phyloP scores from a whole-genome alignment of 2,113 vertebrate species.

The Dasyprocta punctata region DNA sequence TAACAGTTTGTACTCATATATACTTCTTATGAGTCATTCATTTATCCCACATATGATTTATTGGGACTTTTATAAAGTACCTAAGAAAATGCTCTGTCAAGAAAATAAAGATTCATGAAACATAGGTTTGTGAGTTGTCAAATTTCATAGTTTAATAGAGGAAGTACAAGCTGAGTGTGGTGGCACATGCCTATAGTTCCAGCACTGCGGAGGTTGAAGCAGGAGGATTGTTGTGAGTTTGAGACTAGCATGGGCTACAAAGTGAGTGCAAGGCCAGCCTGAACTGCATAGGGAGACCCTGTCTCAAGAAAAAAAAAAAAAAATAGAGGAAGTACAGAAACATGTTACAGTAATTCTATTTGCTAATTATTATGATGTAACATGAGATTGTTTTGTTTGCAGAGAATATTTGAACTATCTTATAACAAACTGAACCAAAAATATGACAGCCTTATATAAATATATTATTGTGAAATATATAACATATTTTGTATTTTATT shows the following conservation, averaged over 20 bases:
- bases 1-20: neutral
- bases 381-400: neutral
- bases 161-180: neutral
- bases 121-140: neutral
- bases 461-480: neutral
- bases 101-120: neutral
- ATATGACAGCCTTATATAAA: neutral
- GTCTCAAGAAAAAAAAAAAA: too few species aligned
- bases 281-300: too few species aligned
- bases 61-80: neutral
- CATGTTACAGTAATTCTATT: neutral
- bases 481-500: neutral
- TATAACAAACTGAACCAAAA: neutral
- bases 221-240: too few species aligned
- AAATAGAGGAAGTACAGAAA: neutral
- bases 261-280: too few species aligned
- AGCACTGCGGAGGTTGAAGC: too few species aligned
- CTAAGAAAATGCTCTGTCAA: neutral
- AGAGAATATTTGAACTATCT: slow-evolving; percentile 32
- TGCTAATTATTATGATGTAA: neutral
- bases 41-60: neutral
- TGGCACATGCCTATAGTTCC: too few species aligned
- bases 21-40: neutral
- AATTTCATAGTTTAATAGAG: neutral
- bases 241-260: too few species aligned